Evolutionary conservation across 37 sponge, comb jelly and placozoan species (phyloP).

Genomic region (Spongilla lacustris): DNA sequence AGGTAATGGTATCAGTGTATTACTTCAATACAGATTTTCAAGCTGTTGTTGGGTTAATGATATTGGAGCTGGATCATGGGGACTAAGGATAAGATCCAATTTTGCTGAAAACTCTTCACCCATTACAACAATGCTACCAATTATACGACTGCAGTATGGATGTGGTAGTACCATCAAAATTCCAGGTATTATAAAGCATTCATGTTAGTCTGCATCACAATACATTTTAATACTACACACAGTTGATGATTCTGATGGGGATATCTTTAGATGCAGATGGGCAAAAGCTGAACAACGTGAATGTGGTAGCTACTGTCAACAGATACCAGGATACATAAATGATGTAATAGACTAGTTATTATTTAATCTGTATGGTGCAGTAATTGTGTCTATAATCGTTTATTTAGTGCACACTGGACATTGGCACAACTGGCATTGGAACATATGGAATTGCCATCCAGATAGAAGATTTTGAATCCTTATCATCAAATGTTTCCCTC

Average conservation of each 20-base stretch:
- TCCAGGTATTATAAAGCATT: slow-evolving; percentile 18
- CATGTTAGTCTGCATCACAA: too few species aligned
- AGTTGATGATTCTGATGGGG: slow-evolving; percentile 50
- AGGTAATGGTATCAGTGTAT: too few species aligned
- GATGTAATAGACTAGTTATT: too few species aligned
- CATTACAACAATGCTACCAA: slow-evolving; percentile 33
- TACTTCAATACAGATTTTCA: too few species aligned
- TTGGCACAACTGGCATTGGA: slow-evolving; percentile 32
- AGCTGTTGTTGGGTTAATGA: too few species aligned
- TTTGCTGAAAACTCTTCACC: slow-evolving; percentile 53
- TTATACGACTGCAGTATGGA: slow-evolving; percentile 43
- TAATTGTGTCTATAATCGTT: slow-evolving; percentile 4
- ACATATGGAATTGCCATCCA: slow-evolving; percentile 44
- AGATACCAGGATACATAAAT: slow-evolving; percentile 16
- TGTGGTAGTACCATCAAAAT: slow-evolving; percentile 30
- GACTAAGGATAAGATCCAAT: too few species aligned
- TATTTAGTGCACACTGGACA: slow-evolving; percentile 18
- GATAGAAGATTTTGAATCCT: slow-evolving; percentile 45
- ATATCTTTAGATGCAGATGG: slow-evolving; percentile 56
- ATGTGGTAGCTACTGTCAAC: slow-evolving; percentile 38
- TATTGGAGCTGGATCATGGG: too few species aligned
- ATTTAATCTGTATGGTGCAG: too few species aligned
- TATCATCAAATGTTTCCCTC: slow-evolving; percentile 4
- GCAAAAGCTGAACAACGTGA: slow-evolving; percentile 16
- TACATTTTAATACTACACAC: too few species aligned